Evolutionary conservation across 2,888 invertebrate genomes (phyloP), one percentile per base, ranked within the genome.

Genomic region (Tetragonisca angustula): DNA sequence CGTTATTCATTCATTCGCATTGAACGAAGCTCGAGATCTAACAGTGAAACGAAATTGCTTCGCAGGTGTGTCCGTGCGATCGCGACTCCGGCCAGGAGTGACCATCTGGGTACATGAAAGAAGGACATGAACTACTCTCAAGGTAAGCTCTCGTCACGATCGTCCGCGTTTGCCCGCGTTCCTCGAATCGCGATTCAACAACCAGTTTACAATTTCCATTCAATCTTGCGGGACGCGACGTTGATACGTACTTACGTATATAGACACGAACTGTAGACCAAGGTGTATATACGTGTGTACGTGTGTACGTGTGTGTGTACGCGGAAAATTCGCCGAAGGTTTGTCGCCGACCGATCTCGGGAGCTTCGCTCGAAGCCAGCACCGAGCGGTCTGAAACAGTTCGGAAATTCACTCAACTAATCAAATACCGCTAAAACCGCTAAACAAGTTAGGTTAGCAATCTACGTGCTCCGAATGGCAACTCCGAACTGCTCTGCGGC

Each of bases 71-170:
- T 76, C 43, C 76, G 83, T 74, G 84, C 78, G 88, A 87, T 86
- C 87, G 92, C 77, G 90, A 92, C 94, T 94, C 93, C 94, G 91
- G 81, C 87, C 89, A 92, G 93, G 94, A 94, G 93, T 93, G 86
- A 91, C 91, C 87, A 89, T 86, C 90, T 93, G 91, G 89, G 92
- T 94, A 93, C 93, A 94, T 93, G 94, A 94, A 91, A 92, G 92
- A 90, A 90, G 94, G 94, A 93, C 92, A 94, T 94, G 94, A 94
- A 92, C 93, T 94, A 94, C 94, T 92, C 94, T 91, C 94, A 94
- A 93, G 94, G 94, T 94, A 89, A 93, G 90, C 36, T n/a, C 1
- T n/a, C n/a, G 17, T 17, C 9, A 24, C 27, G 6, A 61, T 27
- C 32, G 2, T 19, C 36, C 49, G 27, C 54, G 27, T 76, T 49